These are phyloP conservation scores for Trissolcus basalis DNA, from an alignment of 1,140 invertebrate genomes.

Conservation along the genomic window DNA sequence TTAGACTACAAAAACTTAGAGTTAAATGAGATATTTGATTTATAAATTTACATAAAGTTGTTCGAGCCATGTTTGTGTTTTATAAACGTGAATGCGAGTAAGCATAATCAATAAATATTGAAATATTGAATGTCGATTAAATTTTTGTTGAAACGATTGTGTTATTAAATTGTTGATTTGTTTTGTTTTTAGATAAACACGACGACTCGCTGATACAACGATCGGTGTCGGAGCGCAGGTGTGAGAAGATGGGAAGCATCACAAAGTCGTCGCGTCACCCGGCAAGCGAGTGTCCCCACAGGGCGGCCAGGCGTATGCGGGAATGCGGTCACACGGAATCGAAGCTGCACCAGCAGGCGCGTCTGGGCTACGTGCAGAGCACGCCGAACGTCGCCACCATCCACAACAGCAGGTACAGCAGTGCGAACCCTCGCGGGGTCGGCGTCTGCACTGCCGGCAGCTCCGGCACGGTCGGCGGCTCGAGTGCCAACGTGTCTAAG, in stretches of 20 bases:
- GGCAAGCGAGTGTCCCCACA: slow-evolving; percentile 69
- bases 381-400: slow-evolving; percentile 79
- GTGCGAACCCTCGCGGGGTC: slow-evolving; percentile 21
- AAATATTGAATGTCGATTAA: too few species aligned
- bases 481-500: slow-evolving; percentile 73
- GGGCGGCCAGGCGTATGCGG: slow-evolving; percentile 63
- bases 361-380: slow-evolving; percentile 79
- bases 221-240: slow-evolving; percentile 76
- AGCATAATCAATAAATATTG: too few species aligned
- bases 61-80: too few species aligned
- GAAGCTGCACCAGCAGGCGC: slow-evolving; percentile 74
- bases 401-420: slow-evolving; percentile 69
- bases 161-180: too few species aligned
- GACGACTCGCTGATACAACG: slow-evolving; percentile 75
- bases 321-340: slow-evolving; percentile 70
- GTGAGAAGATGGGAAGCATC: slow-evolving; percentile 64
- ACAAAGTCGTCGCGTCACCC: slow-evolving; percentile 54
- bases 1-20: too few species aligned
- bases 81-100: too few species aligned
- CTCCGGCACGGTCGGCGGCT: slow-evolving; percentile 65
- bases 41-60: too few species aligned
- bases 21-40: too few species aligned
- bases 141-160: too few species aligned
- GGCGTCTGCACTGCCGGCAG: slow-evolving; percentile 58
- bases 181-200: slow-evolving; percentile 72